Evolutionary conservation across 2,797 vertebrate species (phyloP).

Genomic region (Danio albolineatus): DNA sequence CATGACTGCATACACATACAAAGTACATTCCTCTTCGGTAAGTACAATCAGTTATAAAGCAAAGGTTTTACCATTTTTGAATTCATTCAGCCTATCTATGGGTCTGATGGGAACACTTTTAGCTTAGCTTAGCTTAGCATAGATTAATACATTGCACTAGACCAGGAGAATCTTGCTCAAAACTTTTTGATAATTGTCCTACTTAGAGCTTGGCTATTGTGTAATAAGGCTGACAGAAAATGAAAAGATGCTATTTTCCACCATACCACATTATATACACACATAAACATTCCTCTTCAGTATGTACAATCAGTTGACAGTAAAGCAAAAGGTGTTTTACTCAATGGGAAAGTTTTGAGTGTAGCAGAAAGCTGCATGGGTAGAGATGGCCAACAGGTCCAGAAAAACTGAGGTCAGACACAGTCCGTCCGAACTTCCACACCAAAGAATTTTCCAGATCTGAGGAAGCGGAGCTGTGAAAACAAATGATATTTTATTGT

Average conservation of each 20-base stretch:
- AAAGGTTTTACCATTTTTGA: conserved; percentile 68
- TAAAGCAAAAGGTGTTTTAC: conserved; percentile 66
- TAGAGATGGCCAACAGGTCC: conserved; percentile 81
- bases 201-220: no score
- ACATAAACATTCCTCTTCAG: not conserved
- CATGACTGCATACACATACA: conserved; percentile 19
- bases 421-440: conserved; percentile 80
- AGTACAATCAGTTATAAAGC: not conserved
- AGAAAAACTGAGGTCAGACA: conserved; percentile 79
- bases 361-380: conserved; percentile 79
- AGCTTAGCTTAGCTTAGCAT: no score
- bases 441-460: conserved; percentile 80
- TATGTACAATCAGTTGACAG: not conserved
- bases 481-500: not conserved
- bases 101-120: no score
- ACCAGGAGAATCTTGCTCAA: no score
- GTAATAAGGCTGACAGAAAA: no score
- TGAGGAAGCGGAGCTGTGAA: conserved; percentile 83
- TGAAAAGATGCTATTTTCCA: no score
- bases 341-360: conserved; percentile 81
- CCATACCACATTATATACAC: no score
- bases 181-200: no score
- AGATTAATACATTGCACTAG: no score
- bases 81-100: no score
- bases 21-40: not conserved